A percentile compares a stretch with the other conserved stretches of the same genome.
Evolutionary conservation across 2,888 invertebrate genomes (phyloP).

Genomic region (Papilio elwesi): DNA sequence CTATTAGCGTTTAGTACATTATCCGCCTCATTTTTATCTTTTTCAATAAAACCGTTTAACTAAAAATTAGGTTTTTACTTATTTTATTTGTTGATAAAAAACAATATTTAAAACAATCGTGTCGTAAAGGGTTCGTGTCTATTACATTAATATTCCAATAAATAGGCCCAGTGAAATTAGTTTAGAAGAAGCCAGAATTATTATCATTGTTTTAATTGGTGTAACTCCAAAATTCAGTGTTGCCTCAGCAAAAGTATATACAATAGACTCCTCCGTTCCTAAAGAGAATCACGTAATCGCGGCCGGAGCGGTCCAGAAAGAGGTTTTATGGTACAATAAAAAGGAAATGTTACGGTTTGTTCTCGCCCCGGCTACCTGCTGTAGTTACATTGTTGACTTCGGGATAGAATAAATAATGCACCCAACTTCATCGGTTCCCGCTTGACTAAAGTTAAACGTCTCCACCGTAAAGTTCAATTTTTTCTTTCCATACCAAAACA

Average conservation of each 20-base stretch:
- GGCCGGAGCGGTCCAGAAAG: conserved; percentile 22
- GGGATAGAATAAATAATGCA: conserved; percentile 17
- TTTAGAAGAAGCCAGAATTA: not conserved
- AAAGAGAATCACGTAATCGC: conserved; percentile 26
- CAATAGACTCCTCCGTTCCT: conserved; percentile 3
- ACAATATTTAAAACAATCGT: no score
- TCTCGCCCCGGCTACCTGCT: conserved; percentile 32
- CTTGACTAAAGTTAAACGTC: conserved; percentile 4
- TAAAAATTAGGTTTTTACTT: no score
- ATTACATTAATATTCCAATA: no score
- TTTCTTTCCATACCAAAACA: not conserved
- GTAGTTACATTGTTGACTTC: conserved; percentile 31
- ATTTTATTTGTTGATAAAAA: no score
- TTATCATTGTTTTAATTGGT: not conserved
- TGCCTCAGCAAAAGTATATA: conserved; percentile 7
- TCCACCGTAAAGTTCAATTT: not conserved
- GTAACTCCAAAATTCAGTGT: not conserved
- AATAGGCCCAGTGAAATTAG: no score
- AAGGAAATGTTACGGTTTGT: conserved; percentile 33
- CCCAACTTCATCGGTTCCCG: conserved; percentile 28
- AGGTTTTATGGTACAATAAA: conserved; percentile 37
- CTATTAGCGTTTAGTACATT: no score
- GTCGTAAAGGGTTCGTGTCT: no score
- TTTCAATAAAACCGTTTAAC: no score
- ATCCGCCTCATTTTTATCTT: no score